Percentiles rank a stretch among this genome's conserved stretches.
phyloP scores from a whole-genome alignment of 2,888 invertebrate genomes.

The Nysson spinosus region DNA sequence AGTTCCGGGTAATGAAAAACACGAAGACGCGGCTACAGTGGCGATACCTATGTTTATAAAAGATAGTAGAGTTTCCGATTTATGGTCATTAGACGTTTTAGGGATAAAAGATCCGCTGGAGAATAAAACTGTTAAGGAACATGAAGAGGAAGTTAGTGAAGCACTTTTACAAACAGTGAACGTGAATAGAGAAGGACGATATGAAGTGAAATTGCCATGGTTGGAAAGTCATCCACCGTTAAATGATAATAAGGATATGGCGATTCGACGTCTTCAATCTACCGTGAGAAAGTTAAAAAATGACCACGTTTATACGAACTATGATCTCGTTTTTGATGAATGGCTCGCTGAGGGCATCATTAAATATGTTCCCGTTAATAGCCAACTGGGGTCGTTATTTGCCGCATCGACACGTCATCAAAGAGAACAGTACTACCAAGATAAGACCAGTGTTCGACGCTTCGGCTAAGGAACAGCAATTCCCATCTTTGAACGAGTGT shows the following conservation, averaged over 20 bases:
- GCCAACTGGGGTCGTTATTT: neutral
- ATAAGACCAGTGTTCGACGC: slow-evolving; percentile 4
- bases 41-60: neutral
- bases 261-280: neutral
- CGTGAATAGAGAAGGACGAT: neutral
- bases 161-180: neutral
- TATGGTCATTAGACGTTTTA: neutral
- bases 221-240: neutral
- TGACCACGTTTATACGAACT: neutral
- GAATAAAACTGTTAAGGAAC: too few species aligned
- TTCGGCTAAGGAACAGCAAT: neutral
- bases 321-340: neutral
- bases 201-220: neutral
- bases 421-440: neutral
- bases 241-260: neutral
- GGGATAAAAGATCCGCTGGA: slow-evolving; percentile 2
- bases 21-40: neutral
- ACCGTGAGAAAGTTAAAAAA: neutral
- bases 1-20: neutral
- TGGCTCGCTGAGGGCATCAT: slow-evolving; percentile 3
- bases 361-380: neutral
- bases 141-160: neutral
- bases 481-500: slow-evolving; percentile 10
- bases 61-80: neutral
- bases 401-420: neutral